Percentiles rank a stretch among this genome's conserved stretches.
phyloP scores from a whole-genome alignment of 2,113 vertebrate species.

The Bungarus multicinctus region DNA sequence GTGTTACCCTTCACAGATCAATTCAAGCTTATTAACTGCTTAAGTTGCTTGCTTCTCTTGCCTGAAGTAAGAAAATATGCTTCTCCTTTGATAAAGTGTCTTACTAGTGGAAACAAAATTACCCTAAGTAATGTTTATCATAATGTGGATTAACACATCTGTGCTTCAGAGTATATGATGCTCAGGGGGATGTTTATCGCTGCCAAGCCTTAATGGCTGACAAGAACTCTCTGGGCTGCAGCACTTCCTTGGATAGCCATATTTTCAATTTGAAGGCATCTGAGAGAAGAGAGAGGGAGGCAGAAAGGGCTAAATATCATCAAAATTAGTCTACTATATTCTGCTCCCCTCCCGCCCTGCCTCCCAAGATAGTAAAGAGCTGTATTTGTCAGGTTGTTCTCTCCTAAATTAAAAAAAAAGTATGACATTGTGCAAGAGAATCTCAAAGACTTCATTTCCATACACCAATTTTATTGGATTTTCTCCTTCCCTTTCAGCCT shows the following conservation, averaged over 20 bases:
- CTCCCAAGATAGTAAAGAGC: background rate
- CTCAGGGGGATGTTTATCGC: constrained; percentile 57
- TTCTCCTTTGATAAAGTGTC: constrained; percentile 41
- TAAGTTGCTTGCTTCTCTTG: constrained; percentile 2
- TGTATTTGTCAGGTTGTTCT: background rate
- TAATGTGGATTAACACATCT: constrained; percentile 63
- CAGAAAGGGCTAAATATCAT: constrained; percentile 28
- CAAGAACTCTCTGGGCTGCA: constrained; percentile 28
- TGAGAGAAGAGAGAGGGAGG: constrained; percentile 20
- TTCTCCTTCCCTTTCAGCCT: constrained; percentile 5
- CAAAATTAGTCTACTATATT: constrained; percentile 37
- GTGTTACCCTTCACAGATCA: constrained; percentile 32
- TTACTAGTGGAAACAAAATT: constrained; percentile 44
- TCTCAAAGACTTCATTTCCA: constrained; percentile 1
- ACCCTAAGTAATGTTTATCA: constrained; percentile 47
- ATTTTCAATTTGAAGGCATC: constrained; percentile 60
- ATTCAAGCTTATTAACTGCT: constrained; percentile 21
- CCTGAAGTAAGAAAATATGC: constrained; percentile 37
- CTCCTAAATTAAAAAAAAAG: background rate
- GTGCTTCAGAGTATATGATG: constrained; percentile 45
- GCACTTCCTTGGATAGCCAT: constrained; percentile 49
- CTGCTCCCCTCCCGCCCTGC: background rate
- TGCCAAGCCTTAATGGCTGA: constrained; percentile 54
- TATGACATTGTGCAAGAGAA: constrained; percentile 15
- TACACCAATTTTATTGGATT: constrained; percentile 24